Evolutionary conservation across 2,888 invertebrate genomes (phyloP).

Genomic region (Epinotia demarniana): DNA sequence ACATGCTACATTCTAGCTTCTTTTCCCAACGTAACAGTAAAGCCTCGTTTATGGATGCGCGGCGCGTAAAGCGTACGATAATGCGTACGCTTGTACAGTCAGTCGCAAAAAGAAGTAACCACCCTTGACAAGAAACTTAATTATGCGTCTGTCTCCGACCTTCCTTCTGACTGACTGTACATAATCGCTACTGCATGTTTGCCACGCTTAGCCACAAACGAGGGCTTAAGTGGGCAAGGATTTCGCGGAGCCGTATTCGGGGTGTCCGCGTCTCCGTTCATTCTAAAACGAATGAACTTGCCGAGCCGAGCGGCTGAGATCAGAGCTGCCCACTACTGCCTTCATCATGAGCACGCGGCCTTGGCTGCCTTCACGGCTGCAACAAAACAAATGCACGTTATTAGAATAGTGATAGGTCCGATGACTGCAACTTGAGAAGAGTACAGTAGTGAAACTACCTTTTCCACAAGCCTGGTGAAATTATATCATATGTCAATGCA

Average conservation of each 20-base stretch:
- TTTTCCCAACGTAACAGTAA: constrained; percentile 4
- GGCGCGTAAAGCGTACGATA: neutral
- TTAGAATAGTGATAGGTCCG: neutral
- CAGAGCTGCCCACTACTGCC: constrained; percentile 48
- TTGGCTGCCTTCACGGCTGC: constrained; percentile 82
- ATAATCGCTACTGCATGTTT: neutral
- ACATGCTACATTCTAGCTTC: constrained; percentile 33
- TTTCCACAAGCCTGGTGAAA: too few species aligned
- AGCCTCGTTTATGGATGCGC: neutral
- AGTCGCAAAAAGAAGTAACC: neutral
- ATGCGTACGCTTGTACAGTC: neutral
- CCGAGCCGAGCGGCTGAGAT: constrained; percentile 40
- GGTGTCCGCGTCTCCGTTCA: constrained; percentile 51
- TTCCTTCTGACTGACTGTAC: neutral
- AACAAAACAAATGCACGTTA: constrained; percentile 51
- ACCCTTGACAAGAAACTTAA: neutral
- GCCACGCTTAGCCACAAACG: neutral
- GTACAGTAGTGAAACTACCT: too few species aligned
- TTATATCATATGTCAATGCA: too few species aligned
- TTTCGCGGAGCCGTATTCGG: neutral
- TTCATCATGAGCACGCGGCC: constrained; percentile 80
- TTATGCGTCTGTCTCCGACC: neutral
- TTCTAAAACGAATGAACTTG: constrained; percentile 78
- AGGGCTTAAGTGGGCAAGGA: constrained; percentile 7
- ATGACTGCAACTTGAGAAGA: neutral